Evolutionary conservation across 2,888 invertebrate species (phyloP), one percentile per base, ranked within the genome.

Genomic region (Sthenelais limicola): DNA sequence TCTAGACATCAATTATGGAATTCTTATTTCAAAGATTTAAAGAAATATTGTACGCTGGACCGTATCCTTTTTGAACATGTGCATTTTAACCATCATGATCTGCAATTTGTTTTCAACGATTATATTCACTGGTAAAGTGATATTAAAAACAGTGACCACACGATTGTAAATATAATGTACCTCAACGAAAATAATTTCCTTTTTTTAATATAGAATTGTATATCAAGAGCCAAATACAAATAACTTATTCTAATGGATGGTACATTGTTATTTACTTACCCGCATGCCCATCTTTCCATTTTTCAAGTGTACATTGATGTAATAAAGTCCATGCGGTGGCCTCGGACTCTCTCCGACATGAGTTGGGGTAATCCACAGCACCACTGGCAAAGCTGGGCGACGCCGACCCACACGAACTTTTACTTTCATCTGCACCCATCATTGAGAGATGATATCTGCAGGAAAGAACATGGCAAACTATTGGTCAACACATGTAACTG

Each of bases 211-310:
- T 43, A 18, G 9, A 18, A 15, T 43, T 43, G 43, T 15, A 51
- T 51, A 9, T 9, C 18, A 51, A 21, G 21, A 21, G 7, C 12
- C 7, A 12, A 21, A 21, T 51, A 51, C 12, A 12, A 21, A 9
- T 51, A 51, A 51, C 7, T 12, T 18, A 51, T 18, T 21, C 12
- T 7, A 18, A 18, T 12, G 12, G 21, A 51, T 18, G 5, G n/a
- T 9, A 21, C 43, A n/a, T 12, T 43, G 43, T 43, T 43, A 12
- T 51, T 51, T 62, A 56, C 54, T 66, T 48, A 85, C 86, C 87
- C 82, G 84, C 74, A 80, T 86, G 85, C 26, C 86, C 86, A 26
- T 80, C 78, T 76, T 84, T 86, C 87, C 87, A 87, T 76, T 86
- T 84, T 58, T 86, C 85, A 35, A 85, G 72, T 0, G 85, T 83